These are phyloP conservation scores for Pagetopsis macropterus DNA, from an alignment of 2,797 vertebrate genomes.

Conservation along the genomic window DNA sequence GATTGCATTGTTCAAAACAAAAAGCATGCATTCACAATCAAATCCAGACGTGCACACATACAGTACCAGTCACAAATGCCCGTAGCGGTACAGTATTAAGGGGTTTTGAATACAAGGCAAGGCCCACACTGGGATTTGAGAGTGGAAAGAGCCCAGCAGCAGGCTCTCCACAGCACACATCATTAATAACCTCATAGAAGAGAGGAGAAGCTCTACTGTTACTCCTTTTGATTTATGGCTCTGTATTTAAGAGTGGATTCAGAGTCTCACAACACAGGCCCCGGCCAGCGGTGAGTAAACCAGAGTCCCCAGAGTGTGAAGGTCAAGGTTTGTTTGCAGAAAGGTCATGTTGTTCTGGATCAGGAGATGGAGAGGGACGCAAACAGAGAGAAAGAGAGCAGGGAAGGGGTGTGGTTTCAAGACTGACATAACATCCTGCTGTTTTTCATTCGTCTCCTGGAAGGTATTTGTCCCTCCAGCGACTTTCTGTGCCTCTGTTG, in stretches of 20 bases:
- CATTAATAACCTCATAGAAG: slow-evolving; percentile 77
- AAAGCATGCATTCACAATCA: slow-evolving; percentile 8
- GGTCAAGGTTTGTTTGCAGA: slow-evolving; percentile 74
- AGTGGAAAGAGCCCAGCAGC: slow-evolving; percentile 58
- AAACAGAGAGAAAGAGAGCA: not conserved
- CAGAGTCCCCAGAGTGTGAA: slow-evolving; percentile 54
- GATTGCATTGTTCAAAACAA: slow-evolving; percentile 42
- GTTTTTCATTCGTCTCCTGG: slow-evolving; percentile 36
- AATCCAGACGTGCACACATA: slow-evolving; percentile 3
- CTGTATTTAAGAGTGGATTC: slow-evolving; percentile 58
- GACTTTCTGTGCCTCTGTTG: slow-evolving; percentile 34
- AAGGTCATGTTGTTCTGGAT: slow-evolving; percentile 55
- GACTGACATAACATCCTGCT: slow-evolving; percentile 42
- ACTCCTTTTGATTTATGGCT: slow-evolving; percentile 75
- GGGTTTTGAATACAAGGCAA: slow-evolving; percentile 52
- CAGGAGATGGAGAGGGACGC: slow-evolving; percentile 30
- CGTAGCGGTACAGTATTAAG: slow-evolving; percentile 44
- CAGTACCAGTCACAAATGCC: not conserved
- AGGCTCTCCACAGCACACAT: slow-evolving; percentile 66
- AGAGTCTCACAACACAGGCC: slow-evolving; percentile 35
- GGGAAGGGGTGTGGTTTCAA: slow-evolving; percentile 28
- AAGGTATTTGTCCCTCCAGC: slow-evolving; percentile 43
- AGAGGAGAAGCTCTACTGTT: slow-evolving; percentile 64
- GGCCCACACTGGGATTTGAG: slow-evolving; percentile 50
- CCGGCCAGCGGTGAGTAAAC: slow-evolving; percentile 48